phyloP scores from a whole-genome alignment of 35 echinoderm and acorn worm genomes.

The Eucidaris tribuloides region DNA sequence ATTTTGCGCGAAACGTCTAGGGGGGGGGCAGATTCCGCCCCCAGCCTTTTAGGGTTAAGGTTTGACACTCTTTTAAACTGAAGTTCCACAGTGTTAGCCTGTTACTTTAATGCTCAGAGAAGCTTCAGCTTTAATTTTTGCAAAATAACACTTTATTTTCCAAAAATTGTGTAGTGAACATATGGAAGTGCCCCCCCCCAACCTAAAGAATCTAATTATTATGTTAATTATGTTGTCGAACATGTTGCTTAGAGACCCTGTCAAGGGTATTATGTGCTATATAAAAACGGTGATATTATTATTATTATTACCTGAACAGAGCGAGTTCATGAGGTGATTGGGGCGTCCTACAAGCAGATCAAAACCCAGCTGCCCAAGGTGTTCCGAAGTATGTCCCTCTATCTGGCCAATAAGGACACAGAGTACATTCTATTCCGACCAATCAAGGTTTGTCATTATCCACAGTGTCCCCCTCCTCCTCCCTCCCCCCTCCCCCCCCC shows the following conservation, averaged over 20 bases:
- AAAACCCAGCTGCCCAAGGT: conserved; percentile 67
- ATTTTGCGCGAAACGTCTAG: too few species aligned
- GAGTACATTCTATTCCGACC: conserved; percentile 96
- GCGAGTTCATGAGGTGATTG: conserved; percentile 77
- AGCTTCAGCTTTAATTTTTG: too few species aligned
- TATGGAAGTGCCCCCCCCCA: background rate
- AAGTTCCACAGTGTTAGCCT: too few species aligned
- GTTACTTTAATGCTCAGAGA: too few species aligned
- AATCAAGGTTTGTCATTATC: conserved; percentile 80
- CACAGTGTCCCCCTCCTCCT: background rate
- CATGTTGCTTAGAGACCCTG: too few species aligned
- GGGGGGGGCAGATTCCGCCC: too few species aligned
- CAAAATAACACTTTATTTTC: too few species aligned
- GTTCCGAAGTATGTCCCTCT: conserved; percentile 83
- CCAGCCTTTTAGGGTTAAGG: too few species aligned
- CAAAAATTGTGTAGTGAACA: background rate
- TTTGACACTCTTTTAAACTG: too few species aligned
- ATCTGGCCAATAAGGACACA: conserved; percentile 94
- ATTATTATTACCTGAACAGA: conserved; percentile 45
- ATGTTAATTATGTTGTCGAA: background rate
- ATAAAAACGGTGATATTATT: too few species aligned
- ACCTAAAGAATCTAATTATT: background rate
- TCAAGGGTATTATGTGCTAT: too few species aligned
- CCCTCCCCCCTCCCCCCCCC: background rate
- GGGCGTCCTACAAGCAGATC: conserved; percentile 81